These are phyloP conservation scores for Brachyistius frenatus DNA, from an alignment of 2,113 vertebrate species.

Conservation along the genomic window DNA sequence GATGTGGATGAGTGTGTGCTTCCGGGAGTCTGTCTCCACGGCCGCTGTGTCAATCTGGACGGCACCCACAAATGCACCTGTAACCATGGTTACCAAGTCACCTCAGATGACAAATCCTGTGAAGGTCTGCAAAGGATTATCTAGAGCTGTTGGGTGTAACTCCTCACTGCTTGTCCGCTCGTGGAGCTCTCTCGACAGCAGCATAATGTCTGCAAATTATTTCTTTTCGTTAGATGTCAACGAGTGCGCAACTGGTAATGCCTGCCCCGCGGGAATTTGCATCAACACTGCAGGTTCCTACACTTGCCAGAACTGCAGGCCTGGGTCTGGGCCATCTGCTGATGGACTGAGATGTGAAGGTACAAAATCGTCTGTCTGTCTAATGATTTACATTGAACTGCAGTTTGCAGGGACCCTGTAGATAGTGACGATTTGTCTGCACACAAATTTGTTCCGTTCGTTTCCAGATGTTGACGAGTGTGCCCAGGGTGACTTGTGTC, in stretches of 20 bases:
- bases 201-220: conserved; percentile 59
- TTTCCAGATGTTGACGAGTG: conserved; percentile 91
- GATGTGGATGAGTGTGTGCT: conserved; percentile 89
- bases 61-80: conserved; percentile 90
- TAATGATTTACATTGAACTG: conserved; percentile 32
- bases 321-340: conserved; percentile 85
- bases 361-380: conserved; percentile 58
- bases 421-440: conserved; percentile 7
- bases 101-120: conserved; percentile 85
- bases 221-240: conserved; percentile 86
- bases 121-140: conserved; percentile 84
- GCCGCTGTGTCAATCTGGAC: conserved; percentile 89
- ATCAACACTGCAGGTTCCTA: conserved; percentile 89
- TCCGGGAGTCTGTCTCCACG: conserved; percentile 84
- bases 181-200: conserved; percentile 13
- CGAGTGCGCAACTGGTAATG: conserved; percentile 83
- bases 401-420: background rate
- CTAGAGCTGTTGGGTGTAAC: conserved; percentile 48
- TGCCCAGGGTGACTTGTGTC: conserved; percentile 80
- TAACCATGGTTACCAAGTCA: conserved; percentile 85
- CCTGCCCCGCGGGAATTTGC: conserved; percentile 87
- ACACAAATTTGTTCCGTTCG: conserved; percentile 3
- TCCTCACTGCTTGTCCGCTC: conserved; percentile 32
- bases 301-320: conserved; percentile 84
- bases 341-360: conserved; percentile 89